Evolutionary conservation across 2,888 invertebrate genomes (phyloP).

Genomic region (Ormia ochracea): DNA sequence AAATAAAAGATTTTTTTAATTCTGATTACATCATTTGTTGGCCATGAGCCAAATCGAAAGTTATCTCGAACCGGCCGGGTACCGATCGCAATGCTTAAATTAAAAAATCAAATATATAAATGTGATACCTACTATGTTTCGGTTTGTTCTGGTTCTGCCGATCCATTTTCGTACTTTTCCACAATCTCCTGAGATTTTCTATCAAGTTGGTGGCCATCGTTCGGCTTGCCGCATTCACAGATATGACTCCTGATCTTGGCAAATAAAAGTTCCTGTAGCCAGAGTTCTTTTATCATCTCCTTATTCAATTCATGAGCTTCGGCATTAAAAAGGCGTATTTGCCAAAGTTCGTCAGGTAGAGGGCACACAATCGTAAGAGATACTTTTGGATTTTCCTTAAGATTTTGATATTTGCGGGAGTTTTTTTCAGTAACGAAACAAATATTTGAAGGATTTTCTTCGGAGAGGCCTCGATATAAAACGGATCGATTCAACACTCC

Average conservation of each 20-base stretch:
- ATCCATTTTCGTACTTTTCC: constrained; percentile 61
- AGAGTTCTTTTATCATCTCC: constrained; percentile 65
- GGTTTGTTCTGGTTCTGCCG: constrained; percentile 66
- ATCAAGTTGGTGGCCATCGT: constrained; percentile 65
- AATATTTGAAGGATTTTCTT: constrained; percentile 65
- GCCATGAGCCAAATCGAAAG: no score
- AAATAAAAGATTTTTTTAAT: background rate
- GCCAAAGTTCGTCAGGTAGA: constrained; percentile 64
- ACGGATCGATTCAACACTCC: constrained; percentile 73
- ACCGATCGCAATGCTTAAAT: background rate
- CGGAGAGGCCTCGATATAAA: constrained; percentile 69
- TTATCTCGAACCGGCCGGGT: no score
- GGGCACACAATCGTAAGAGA: constrained; percentile 68
- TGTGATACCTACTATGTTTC: constrained; percentile 68
- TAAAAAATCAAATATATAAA: background rate
- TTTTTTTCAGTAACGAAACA: constrained; percentile 72
- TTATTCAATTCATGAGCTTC: constrained; percentile 68
- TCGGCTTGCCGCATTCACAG: constrained; percentile 71
- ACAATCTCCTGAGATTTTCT: constrained; percentile 67
- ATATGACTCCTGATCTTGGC: constrained; percentile 71
- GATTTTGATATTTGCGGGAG: constrained; percentile 70
- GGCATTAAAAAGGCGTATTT: constrained; percentile 72
- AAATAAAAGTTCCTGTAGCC: constrained; percentile 69
- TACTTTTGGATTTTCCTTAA: constrained; percentile 68
- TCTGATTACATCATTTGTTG: no score